phyloP scores from a whole-genome alignment of 2,888 invertebrate species.

The Lochmaea capreae region DNA sequence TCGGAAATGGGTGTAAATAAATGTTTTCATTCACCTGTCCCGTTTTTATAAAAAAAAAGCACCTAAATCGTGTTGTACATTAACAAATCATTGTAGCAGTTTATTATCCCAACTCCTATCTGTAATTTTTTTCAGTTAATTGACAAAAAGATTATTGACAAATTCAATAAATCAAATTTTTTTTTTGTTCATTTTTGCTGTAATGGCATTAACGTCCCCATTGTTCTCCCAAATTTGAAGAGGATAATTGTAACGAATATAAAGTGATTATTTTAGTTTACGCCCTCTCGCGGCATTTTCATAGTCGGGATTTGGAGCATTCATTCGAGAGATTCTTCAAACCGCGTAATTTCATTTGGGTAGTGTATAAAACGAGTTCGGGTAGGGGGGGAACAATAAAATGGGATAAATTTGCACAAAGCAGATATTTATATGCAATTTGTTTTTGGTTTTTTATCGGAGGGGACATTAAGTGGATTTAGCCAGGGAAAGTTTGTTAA shows the following conservation, averaged over 20 bases:
- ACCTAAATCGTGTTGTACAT: too few relatives aligned
- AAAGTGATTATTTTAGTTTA: slow-evolving; percentile 44
- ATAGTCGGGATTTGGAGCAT: slow-evolving; percentile 36
- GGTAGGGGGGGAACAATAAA: not conserved
- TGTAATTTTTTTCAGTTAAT: not conserved
- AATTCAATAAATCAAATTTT: slow-evolving; percentile 27
- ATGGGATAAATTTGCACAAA: slow-evolving; percentile 9
- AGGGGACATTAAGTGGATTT: not conserved
- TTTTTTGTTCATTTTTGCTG: slow-evolving; percentile 30
- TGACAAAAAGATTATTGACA: slow-evolving; percentile 18
- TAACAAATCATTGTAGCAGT: too few relatives aligned
- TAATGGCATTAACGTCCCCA: slow-evolving; percentile 28
- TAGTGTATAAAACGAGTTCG: slow-evolving; percentile 10
- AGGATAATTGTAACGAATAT: slow-evolving; percentile 42
- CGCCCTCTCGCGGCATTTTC: slow-evolving; percentile 36
- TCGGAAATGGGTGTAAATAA: slow-evolving; percentile 15
- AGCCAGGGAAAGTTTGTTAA: not conserved
- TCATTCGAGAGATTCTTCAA: slow-evolving; percentile 34
- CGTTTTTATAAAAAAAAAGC: not conserved
- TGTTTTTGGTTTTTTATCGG: not conserved
- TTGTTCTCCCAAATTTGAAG: slow-evolving; percentile 31
- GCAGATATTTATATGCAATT: slow-evolving; percentile 16
- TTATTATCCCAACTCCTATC: too few relatives aligned
- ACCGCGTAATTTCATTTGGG: slow-evolving; percentile 35
- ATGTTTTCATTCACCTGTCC: slow-evolving; percentile 11